A percentile compares a stretch with the other conserved stretches of the same genome.
phyloP scores from a whole-genome alignment of 2,113 vertebrate species.

The Xerus inauris region DNA sequence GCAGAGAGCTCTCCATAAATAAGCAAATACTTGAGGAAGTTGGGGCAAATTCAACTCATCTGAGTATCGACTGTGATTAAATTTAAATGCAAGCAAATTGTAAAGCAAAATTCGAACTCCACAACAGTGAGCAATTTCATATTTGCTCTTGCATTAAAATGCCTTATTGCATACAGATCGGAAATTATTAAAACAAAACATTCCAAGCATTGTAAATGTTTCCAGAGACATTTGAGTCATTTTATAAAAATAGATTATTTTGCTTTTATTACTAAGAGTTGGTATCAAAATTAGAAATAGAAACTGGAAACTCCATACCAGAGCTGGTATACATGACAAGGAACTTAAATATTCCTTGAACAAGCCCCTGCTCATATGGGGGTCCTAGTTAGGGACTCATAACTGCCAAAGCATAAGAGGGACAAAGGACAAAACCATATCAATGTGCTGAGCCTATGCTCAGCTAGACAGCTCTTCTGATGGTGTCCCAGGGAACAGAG shows the following conservation, averaged over 20 bases:
- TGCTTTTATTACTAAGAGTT: conserved; percentile 57
- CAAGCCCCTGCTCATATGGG: not conserved
- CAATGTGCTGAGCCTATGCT: not conserved
- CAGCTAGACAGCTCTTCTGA: not conserved
- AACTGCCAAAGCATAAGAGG: not conserved
- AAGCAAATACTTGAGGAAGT: not conserved
- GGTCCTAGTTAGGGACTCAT: not conserved
- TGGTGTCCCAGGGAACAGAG: not conserved
- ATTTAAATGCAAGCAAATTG: conserved; percentile 53
- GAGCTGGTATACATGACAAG: not conserved
- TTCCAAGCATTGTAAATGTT: conserved; percentile 71
- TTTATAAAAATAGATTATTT: conserved; percentile 72
- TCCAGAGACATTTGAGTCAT: conserved; percentile 78
- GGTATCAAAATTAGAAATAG: conserved; percentile 60
- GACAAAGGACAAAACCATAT: not conserved
- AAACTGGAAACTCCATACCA: conserved; percentile 42
- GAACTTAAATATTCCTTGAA: not conserved
- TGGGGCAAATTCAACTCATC: conserved; percentile 6
- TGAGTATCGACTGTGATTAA: conserved; percentile 18
- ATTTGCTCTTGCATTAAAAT: conserved; percentile 57
- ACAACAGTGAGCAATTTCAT: conserved; percentile 31
- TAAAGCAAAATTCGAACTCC: conserved; percentile 19
- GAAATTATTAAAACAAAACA: conserved; percentile 76
- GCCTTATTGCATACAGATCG: conserved; percentile 60
- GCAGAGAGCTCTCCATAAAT: not conserved